Evolutionary conservation across 1,140 invertebrate species (phyloP).

Genomic region (Pomacea maculata): DNA sequence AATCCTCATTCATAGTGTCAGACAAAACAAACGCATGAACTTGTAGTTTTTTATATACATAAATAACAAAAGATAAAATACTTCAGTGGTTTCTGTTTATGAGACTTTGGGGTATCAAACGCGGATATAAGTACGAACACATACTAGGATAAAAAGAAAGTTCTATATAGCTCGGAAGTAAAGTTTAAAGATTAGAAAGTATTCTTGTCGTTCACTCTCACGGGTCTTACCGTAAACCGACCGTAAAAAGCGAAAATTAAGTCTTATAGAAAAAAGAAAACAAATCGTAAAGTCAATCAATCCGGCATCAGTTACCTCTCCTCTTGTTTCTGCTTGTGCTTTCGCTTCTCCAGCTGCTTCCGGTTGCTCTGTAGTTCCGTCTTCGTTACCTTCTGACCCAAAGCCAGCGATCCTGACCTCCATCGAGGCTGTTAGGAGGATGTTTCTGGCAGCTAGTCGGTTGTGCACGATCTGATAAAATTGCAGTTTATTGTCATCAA

Average conservation of each 20-base stretch:
- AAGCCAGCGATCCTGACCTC: conserved; percentile 33
- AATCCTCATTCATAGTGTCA: background rate
- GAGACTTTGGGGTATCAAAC: background rate
- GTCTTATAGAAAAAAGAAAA: too few relatives aligned
- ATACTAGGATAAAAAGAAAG: background rate
- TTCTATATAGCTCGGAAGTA: too few relatives aligned
- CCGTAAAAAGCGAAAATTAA: too few relatives aligned
- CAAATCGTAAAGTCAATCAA: too few relatives aligned
- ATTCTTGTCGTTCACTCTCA: too few relatives aligned
- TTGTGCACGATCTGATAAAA: conserved; percentile 28
- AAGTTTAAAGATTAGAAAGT: background rate
- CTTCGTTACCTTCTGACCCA: conserved; percentile 19
- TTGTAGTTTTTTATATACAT: background rate
- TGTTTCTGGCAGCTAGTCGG: conserved; percentile 34
- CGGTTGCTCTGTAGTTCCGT: background rate
- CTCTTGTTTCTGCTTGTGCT: background rate
- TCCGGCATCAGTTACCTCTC: background rate
- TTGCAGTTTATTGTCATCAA: too few relatives aligned
- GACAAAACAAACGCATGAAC: background rate
- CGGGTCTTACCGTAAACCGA: too few relatives aligned
- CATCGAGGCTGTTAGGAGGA: conserved; percentile 27
- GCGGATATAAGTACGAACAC: background rate
- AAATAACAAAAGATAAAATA: background rate
- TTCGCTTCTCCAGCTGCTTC: background rate
- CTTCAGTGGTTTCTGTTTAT: background rate